Base-by-base conservation (phyloP, 2,888 invertebrate genomes). In the Sphecodes monilicornis region DNA sequence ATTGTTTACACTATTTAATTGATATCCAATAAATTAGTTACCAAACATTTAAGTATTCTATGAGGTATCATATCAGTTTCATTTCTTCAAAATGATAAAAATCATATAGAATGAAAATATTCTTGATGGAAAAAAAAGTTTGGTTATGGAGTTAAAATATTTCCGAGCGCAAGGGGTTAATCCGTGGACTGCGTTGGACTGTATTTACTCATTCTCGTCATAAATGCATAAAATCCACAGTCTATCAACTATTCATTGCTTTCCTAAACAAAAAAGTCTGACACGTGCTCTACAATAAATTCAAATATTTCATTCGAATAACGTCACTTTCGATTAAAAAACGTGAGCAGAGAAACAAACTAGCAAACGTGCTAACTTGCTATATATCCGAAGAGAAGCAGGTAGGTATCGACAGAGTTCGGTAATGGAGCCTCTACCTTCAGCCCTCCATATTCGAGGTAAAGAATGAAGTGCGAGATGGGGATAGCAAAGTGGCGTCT, bases 401-500 rank as follows among this genome's bases (percentile, higher is more conserved):
- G 16, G 6, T 29, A 60, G 29, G n/a, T 29, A 29, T 29, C 2
- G 18, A 60, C 16, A 29, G 18, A 39, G 39, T 11, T 39, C 46
- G 69, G n/a, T 11, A 54, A 54, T n/a, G 11, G 54, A 54, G 4
- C n/a, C 11, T 54, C 1, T 2, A 22, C n/a, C n/a, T n/a, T 54
- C 11, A 54, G 54, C 54, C n/a, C 3, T n/a, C n/a, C 11, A n/a
- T n/a, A 11, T n/a, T 54, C 54, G 54, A 4, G n/a, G 54, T 54
- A 71, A 78, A 76, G 68, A n/a, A n/a, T n/a, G 80, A 81, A 87
- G 80, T 81, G 84, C 69, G 78, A 73, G 84, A 78, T 73, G n/a
- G 60, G 32, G 26, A 83, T 83, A 18, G 86, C 81, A 82, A 82
- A 84, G 88, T 82, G 78, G 75, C 73, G 89, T 90, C 89, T 89